Base-by-base conservation (phyloP, 1,140 invertebrate genomes). In the Drosophila serrata region DNA sequence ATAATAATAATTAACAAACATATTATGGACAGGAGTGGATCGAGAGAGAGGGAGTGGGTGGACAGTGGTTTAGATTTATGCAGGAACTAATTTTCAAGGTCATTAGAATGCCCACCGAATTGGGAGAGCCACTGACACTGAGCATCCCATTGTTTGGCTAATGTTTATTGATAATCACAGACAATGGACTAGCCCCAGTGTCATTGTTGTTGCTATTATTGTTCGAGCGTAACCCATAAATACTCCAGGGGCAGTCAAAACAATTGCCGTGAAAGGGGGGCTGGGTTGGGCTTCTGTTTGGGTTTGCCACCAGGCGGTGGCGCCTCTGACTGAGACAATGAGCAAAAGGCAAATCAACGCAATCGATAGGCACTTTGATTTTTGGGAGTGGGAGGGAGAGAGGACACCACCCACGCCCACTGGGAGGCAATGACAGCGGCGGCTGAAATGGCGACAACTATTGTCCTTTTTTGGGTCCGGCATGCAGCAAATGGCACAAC, bases 41-140 rank as follows among this genome's bases (percentile, higher is more conserved):
- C 11, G 43, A 31, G 24, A 3, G 15, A 7, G 22, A 4, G 7
- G 22, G 40, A 22, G n/a, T 19, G 17, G 1, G n/a, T 9, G 33
- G 22, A 22, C 15, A 73, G 61, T 45, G 75, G 61, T 57, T 24
- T 15, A 75, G 80, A 82, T 82, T 82, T 70, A 75, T 79, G 82
- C 85, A 91, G 88, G 90, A 91, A 91, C 88, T 90, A 91, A 91
- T 91, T 91, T 91, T 91, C 88, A 91, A 91, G 88, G 88, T 91
- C 88, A 91, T 91, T 91, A 88, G 90, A 91, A 88, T 77, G 67
- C 49, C 43, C 46, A 57, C 40, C 67, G 42, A 61, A 63, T 55
- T n/a, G n/a, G 51, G 56, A 46, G 63, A 59, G 35, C 61, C 57
- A 56, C 59, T 62, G 67, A 84, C 81, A 84, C 75, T 74, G 73